Conservation (phyloP, 2,797 vertebrate genomes). For the Syngnathus rostellatus region DNA sequence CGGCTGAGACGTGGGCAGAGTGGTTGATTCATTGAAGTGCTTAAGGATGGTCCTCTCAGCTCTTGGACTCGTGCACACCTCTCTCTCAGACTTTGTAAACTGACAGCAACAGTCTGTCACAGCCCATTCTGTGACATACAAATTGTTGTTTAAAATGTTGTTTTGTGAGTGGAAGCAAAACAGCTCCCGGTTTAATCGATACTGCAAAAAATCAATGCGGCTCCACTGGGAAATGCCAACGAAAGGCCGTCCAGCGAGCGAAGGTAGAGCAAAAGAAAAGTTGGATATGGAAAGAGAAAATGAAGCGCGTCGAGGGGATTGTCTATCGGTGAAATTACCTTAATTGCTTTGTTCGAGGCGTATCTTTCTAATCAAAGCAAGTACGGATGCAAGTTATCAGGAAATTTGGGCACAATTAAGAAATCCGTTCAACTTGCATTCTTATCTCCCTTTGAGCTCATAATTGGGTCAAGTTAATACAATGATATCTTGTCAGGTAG, state of each 20-base stretch:
- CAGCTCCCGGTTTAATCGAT: constrained; percentile 62
- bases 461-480: constrained; percentile 41
- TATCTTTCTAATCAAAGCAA: constrained; percentile 27
- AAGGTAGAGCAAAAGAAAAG: constrained; percentile 37
- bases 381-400: background rate
- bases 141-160: constrained; percentile 67
- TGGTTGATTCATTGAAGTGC: constrained; percentile 60
- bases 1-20: constrained; percentile 30
- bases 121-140: constrained; percentile 47
- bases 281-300: constrained; percentile 23
- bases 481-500: constrained; percentile 35
- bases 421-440: constrained; percentile 30
- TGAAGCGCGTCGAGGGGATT: constrained; percentile 8
- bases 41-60: constrained; percentile 53
- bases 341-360: constrained; percentile 18
- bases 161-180: constrained; percentile 63
- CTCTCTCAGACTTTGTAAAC: constrained; percentile 47
- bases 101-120: constrained; percentile 54
- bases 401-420: constrained; percentile 37
- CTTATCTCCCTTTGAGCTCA: constrained; percentile 21
- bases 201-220: constrained; percentile 55
- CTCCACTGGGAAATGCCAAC: constrained; percentile 50
- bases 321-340: constrained; percentile 17
- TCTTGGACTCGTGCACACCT: constrained; percentile 44
- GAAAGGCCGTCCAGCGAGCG: constrained; percentile 35